Evolutionary conservation across 2,888 invertebrate species (phyloP).

Genomic region (Elegia similella): DNA sequence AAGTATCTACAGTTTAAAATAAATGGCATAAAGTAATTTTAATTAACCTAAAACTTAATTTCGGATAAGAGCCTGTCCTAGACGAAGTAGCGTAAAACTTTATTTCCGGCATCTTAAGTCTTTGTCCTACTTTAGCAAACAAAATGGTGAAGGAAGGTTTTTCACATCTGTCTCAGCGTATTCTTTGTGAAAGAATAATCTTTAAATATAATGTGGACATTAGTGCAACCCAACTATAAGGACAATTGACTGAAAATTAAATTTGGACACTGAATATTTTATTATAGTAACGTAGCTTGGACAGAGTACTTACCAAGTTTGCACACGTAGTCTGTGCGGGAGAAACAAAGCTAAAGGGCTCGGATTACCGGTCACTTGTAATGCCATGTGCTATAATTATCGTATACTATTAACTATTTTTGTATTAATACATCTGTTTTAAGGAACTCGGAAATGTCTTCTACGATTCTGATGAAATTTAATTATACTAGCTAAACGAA

Average conservation of each 20-base stretch:
- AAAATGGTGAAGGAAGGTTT: slow-evolving; percentile 1
- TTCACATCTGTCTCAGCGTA: background rate
- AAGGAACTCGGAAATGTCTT: too few species aligned
- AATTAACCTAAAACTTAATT: background rate
- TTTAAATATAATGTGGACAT: background rate
- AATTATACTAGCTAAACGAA: too few species aligned
- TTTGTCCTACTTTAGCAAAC: background rate
- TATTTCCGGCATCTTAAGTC: slow-evolving; percentile 1
- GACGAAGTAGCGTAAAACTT: background rate
- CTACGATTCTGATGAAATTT: too few species aligned
- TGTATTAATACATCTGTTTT: too few species aligned
- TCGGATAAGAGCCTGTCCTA: background rate
- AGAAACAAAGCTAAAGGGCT: background rate
- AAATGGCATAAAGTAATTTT: background rate
- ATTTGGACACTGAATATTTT: background rate
- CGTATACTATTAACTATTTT: too few species aligned
- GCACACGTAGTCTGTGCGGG: too few species aligned
- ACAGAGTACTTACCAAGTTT: too few species aligned
- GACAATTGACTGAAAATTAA: background rate
- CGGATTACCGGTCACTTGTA: background rate
- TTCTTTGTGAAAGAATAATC: background rate
- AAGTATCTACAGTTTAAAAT: too few species aligned
- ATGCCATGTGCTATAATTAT: too few species aligned
- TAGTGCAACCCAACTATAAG: background rate
- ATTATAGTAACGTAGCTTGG: too few species aligned